A percentile compares a stretch with the other conserved stretches of the same genome.
These are phyloP conservation scores for Microtus ochrogaster DNA, from an alignment of 2,113 vertebrate genomes.

Conservation along the genomic window DNA sequence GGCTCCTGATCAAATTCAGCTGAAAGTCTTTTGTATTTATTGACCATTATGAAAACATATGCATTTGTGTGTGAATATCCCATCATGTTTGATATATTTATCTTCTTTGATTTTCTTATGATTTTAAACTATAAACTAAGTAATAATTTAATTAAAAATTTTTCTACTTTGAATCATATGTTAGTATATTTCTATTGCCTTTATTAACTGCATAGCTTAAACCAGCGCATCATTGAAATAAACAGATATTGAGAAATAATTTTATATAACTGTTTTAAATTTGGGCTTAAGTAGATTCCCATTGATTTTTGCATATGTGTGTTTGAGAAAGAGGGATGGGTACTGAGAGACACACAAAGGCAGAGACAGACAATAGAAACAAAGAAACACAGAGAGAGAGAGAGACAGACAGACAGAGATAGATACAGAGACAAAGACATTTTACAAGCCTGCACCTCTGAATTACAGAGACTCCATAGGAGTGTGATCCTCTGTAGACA, in stretches of 20 bases:
- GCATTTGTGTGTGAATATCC: not conserved
- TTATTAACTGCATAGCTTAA: not conserved
- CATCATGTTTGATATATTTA: not conserved
- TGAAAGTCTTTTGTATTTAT: not conserved
- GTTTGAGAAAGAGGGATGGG: not conserved
- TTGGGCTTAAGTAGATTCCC: not conserved
- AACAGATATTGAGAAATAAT: conserved; percentile 21
- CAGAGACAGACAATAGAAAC: not conserved
- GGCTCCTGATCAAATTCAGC: conserved; percentile 1
- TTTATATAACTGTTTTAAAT: not conserved
- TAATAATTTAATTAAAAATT: not conserved
- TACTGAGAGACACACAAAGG: not conserved
- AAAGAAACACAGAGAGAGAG: not conserved
- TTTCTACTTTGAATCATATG: conserved; percentile 23
- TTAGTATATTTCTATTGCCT: not conserved
- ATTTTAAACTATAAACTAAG: not conserved
- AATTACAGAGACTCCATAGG: conserved; percentile 14
- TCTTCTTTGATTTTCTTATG: not conserved
- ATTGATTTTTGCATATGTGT: not conserved
- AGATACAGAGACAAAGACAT: not conserved
- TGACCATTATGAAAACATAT: not conserved
- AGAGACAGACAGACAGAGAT: not conserved
- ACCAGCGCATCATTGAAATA: not conserved
- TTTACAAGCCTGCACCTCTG: not conserved
- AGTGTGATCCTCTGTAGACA: not conserved